Percentiles rank a stretch among this genome's conserved stretches.
phyloP scores from a whole-genome alignment of 1,140 invertebrate genomes.

The Bradynema listronoti region DNA sequence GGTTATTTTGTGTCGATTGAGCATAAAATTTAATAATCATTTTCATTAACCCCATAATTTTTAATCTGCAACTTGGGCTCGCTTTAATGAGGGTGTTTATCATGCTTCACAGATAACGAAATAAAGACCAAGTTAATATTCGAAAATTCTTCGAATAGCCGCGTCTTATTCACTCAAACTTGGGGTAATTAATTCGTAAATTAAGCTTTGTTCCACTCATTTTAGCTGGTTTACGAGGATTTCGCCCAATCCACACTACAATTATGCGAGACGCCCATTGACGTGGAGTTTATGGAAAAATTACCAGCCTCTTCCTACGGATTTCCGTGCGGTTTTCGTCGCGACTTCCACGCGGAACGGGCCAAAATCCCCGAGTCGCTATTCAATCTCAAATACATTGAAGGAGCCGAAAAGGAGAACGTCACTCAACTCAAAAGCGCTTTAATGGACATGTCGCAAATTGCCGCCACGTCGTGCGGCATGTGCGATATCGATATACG shows the following conservation, averaged over 20 bases:
- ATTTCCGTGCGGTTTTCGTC: conserved; percentile 75
- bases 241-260: conserved; percentile 74
- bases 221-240: conserved; percentile 71
- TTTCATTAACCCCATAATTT: too few relatives aligned
- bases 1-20: too few relatives aligned
- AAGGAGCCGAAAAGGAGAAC: too few relatives aligned
- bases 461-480: conserved; percentile 76
- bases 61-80: too few relatives aligned
- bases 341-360: conserved; percentile 77
- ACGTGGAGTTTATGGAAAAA: conserved; percentile 71
- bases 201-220: too few relatives aligned
- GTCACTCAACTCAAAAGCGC: conserved; percentile 44
- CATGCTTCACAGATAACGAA: too few relatives aligned
- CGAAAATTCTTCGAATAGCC: too few relatives aligned
- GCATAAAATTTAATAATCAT: too few relatives aligned
- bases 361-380: conserved; percentile 81
- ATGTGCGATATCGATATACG: conserved; percentile 90
- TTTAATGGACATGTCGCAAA: conserved; percentile 72
- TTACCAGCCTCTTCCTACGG: conserved; percentile 82
- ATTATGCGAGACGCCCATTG: conserved; percentile 76
- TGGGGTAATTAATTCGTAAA: too few relatives aligned
- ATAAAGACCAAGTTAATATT: too few relatives aligned
- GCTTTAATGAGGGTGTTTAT: too few relatives aligned
- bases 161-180: too few relatives aligned
- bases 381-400: conserved; percentile 72